These are phyloP conservation scores for Poeciliopsis paucimaculata DNA, from an alignment of 2,797 vertebrate genomes.

Conservation along the genomic window DNA sequence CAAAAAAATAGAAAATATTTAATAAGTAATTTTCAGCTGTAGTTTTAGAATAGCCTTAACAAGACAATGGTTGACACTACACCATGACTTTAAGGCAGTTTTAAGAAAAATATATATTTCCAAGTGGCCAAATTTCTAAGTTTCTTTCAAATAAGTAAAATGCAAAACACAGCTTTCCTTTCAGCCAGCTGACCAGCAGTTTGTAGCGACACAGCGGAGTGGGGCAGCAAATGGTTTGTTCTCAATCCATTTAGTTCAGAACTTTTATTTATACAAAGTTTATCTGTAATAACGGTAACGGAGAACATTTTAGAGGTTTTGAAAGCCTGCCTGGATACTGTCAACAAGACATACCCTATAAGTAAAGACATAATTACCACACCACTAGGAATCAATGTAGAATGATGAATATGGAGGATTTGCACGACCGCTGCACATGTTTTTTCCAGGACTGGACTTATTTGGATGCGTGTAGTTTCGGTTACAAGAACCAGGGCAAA, in stretches of 20 bases:
- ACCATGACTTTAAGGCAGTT: not conserved
- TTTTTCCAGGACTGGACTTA: slow-evolving; percentile 21
- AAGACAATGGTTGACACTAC: not conserved
- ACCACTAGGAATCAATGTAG: not conserved
- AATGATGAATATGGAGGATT: not conserved
- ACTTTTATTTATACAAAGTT: not conserved
- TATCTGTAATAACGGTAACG: not conserved
- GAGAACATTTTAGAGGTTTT: not conserved
- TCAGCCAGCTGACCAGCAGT: not conserved
- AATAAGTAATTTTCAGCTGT: not conserved
- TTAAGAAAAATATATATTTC: not conserved
- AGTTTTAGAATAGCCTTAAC: not conserved
- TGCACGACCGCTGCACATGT: not conserved
- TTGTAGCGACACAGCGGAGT: not conserved
- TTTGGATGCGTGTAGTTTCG: slow-evolving; percentile 38
- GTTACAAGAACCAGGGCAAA: slow-evolving; percentile 26
- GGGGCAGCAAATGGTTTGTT: not conserved
- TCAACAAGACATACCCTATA: not conserved
- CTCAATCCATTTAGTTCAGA: not conserved
- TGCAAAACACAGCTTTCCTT: not conserved
- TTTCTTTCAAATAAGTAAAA: not conserved
- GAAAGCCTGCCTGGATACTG: not conserved
- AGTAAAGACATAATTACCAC: not conserved
- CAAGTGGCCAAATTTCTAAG: not conserved
- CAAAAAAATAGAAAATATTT: not conserved